These are phyloP conservation scores for Chamaetylas fuelleborni DNA, from an alignment of 2,113 vertebrate species.

Conservation along the genomic window DNA sequence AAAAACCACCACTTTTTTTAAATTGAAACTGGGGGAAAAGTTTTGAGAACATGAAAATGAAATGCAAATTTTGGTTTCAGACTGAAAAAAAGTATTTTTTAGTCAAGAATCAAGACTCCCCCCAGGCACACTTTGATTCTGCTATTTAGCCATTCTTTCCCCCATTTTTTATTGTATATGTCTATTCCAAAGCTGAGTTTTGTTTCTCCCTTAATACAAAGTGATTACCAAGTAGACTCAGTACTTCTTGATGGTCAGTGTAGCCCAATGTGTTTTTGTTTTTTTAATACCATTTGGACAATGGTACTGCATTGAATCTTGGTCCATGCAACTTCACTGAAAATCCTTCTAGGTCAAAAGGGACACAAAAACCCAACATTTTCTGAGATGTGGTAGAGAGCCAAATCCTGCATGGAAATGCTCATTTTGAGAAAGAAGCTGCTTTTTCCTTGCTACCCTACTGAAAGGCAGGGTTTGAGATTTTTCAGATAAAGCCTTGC, in stretches of 20 bases:
- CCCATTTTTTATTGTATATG: not conserved
- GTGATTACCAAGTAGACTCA: not conserved
- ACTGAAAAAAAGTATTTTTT: not conserved
- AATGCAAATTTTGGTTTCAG: not conserved
- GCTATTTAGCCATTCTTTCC: not conserved
- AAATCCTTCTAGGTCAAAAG: too few relatives aligned
- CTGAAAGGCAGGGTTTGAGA: not conserved
- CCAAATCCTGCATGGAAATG: not conserved
- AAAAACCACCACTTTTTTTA: too few relatives aligned
- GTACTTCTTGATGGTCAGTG: not conserved
- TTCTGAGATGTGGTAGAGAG: not conserved
- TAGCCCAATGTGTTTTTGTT: not conserved
- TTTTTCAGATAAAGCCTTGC: not conserved
- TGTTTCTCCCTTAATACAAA: not conserved
- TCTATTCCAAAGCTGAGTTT: not conserved
- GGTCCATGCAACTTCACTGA: not conserved
- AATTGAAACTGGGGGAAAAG: not conserved
- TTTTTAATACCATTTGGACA: not conserved
- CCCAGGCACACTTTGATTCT: not conserved
- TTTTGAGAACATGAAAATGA: not conserved
- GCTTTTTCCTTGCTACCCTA: not conserved
- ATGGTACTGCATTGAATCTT: not conserved
- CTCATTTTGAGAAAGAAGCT: not conserved
- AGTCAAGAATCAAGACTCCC: not conserved
- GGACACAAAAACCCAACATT: not conserved